Evolutionary conservation across 1,140 invertebrate genomes (phyloP).

Genomic region (Nilaparvata lugens): DNA sequence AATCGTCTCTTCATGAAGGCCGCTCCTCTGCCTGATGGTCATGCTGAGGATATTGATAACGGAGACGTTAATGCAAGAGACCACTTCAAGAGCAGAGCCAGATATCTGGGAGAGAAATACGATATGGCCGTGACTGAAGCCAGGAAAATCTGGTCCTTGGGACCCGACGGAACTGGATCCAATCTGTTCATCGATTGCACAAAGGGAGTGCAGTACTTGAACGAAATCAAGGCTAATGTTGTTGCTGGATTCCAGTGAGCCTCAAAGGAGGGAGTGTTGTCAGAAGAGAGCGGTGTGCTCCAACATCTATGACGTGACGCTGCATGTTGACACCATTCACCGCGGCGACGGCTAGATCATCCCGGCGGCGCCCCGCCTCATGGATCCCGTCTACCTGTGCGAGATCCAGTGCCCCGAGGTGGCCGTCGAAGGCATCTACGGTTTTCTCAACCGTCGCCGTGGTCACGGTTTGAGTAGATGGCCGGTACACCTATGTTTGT

Average conservation of each 20-base stretch:
- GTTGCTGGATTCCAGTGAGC: constrained; percentile 99
- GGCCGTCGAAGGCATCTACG: constrained; percentile 92
- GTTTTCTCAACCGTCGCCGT: constrained; percentile 92
- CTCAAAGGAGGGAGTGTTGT: constrained; percentile 95
- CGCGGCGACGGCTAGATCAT: constrained; percentile 99
- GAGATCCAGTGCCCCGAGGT: constrained; percentile 98
- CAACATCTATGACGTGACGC: constrained; percentile 98
- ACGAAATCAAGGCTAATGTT: constrained; percentile 98
- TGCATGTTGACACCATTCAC: constrained; percentile 99
- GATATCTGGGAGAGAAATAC: constrained; percentile 90
- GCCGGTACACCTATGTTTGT: constrained; percentile 97
- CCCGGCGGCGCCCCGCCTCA: constrained; percentile 92
- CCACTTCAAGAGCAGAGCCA: constrained; percentile 92
- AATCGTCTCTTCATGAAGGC: constrained; percentile 98
- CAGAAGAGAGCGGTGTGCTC: constrained; percentile 97
- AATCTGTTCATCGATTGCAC: constrained; percentile 97
- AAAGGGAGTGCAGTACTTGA: constrained; percentile 96
- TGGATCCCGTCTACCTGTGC: constrained; percentile 98
- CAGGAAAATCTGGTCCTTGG: constrained; percentile 99
- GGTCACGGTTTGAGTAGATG: constrained; percentile 93
- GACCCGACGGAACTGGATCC: constrained; percentile 95
- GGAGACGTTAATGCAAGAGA: constrained; percentile 91
- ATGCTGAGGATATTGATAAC: constrained; percentile 95
- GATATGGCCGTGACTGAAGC: constrained; percentile 97
- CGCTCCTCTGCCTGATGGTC: constrained; percentile 88